These are phyloP conservation scores for Ostrea edulis DNA, from an alignment of 1,140 invertebrate species.

Conservation along the genomic window DNA sequence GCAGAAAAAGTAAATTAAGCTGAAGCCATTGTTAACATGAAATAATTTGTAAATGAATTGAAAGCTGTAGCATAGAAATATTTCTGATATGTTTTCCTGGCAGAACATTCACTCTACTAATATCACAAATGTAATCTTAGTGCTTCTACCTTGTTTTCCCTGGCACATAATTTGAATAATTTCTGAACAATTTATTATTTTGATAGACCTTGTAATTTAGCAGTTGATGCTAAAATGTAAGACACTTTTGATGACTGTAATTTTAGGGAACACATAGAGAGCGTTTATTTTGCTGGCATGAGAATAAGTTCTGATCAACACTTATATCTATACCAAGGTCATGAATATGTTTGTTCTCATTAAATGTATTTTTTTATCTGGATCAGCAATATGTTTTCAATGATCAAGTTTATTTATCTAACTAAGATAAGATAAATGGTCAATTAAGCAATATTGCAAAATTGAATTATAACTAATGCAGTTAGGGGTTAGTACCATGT, in stretches of 20 bases:
- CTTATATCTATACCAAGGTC: conserved; percentile 21
- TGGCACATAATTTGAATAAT: background rate
- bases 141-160: background rate
- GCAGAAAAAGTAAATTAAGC: conserved; percentile 24
- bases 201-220: background rate
- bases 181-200: conserved; percentile 10
- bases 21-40: background rate
- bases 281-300: background rate
- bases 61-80: background rate
- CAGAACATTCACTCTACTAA: background rate
- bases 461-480: conserved; percentile 38
- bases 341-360: conserved; percentile 29
- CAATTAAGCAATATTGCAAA: conserved; percentile 33
- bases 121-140: background rate
- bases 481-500: background rate
- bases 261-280: background rate
- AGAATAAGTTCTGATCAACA: background rate
- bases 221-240: background rate
- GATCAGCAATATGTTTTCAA: conserved; percentile 39
- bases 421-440: conserved; percentile 19
- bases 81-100: background rate
- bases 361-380: background rate
- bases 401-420: conserved; percentile 27
- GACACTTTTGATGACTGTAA: conserved; percentile 11
- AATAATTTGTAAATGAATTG: conserved; percentile 24